Base-by-base conservation (phyloP, 1,140 invertebrate genomes). In the Formica selysi region DNA sequence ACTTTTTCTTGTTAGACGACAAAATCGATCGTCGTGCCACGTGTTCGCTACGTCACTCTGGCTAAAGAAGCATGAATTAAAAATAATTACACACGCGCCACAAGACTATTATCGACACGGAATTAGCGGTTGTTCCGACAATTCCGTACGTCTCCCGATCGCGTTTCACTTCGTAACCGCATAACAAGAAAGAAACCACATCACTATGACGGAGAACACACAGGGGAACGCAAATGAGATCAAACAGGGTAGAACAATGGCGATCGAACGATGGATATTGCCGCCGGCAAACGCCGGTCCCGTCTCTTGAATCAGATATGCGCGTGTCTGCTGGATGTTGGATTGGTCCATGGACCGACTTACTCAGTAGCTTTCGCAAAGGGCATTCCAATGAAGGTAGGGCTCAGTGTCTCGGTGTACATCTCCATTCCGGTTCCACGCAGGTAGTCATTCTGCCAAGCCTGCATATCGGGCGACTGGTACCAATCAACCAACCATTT, bases 401-500 rank as follows among this genome's bases (percentile, higher is more conserved):
- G 97, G 96, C 98, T 99, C 95, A 99, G 96, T 93, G 98, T 98
- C 96, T 99, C 98, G 92, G 98, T 99, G 96, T 99, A 99, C 99
- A 99, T 99, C 97, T 99, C 99, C 98, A 99, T 99, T 92, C 99
- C 99, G 88, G 99, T 99, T 94, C 99, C 99, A 93, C 98, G 97
- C 94, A 99, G 97, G 96, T 99, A 99, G 96, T 99, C 98, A 96
- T 99, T 99, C 96, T 98, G 98, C 99, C 99, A 99, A 95, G 98
- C 97, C 95, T 98, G 98, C 96, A 98, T 98, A 95, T 98, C 97
- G 95, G 97, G 97, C 94, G 98, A 98, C 98, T 98, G 96, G 91
- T 96, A 94, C 94, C 93, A 95, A 95, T 95, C 93, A 95, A 95
- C 93, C 95, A 96, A 96, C 93, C 93, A 95, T 94, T 93, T 94